phyloP scores from a whole-genome alignment of 2,888 invertebrate genomes.

The Monoplex corrugatus region DNA sequence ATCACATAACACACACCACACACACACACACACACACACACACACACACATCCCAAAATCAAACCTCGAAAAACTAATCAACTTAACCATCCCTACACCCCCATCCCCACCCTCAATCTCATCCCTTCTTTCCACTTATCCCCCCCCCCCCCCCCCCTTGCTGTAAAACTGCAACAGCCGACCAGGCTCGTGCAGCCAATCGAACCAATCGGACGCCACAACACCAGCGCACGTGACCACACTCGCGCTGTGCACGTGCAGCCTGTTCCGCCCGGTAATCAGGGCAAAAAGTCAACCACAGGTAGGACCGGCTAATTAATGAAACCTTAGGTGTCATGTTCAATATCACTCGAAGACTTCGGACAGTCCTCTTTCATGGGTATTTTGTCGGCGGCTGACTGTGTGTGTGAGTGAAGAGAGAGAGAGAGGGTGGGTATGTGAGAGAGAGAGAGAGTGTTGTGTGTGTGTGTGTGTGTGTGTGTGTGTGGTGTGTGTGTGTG shows the following conservation, averaged over 20 bases:
- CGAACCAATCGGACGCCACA: not conserved
- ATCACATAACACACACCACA: too few relatives aligned
- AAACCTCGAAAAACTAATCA: too few relatives aligned
- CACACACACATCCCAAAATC: too few relatives aligned
- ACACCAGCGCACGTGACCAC: not conserved
- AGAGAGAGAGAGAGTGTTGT: too few relatives aligned
- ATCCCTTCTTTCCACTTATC: not conserved
- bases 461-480: too few relatives aligned
- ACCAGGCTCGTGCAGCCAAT: not conserved
- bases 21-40: too few relatives aligned
- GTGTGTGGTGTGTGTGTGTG: too few relatives aligned
- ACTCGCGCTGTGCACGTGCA: not conserved
- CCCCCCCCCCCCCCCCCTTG: not conserved
- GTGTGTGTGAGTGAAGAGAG: too few relatives aligned
- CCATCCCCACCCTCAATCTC: not conserved
- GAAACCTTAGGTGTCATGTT: not conserved
- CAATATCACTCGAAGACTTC: not conserved
- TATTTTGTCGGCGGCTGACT: too few relatives aligned
- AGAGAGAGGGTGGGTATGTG: too few relatives aligned
- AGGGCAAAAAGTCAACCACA: not conserved
- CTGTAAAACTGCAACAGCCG: not conserved
- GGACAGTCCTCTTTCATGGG: too few relatives aligned
- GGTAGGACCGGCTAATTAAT: constrained; percentile 23
- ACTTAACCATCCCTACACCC: too few relatives aligned
- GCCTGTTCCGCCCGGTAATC: not conserved